Conservation (phyloP, 2,797 vertebrate genomes). For the Sebastes oblongus region DNA sequence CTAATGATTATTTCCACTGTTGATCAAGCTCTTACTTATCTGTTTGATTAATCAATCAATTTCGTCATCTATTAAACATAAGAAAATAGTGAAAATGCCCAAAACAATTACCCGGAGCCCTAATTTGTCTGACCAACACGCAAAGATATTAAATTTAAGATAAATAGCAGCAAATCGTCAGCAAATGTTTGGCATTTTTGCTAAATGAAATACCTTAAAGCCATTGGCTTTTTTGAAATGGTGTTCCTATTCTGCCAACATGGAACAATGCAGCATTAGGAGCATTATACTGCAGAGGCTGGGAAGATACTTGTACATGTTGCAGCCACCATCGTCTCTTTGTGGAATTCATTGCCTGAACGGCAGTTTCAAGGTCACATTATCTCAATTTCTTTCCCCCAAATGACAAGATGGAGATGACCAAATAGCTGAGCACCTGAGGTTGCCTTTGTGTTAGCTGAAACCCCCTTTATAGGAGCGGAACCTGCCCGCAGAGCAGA, state of each 20-base stretch:
- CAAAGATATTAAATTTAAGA: too few species aligned
- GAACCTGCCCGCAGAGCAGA: slow-evolving; percentile 32
- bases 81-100: too few species aligned
- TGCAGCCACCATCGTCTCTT: neutral
- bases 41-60: too few species aligned
- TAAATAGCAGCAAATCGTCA: too few species aligned
- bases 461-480: neutral
- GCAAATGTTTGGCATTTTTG: too few species aligned
- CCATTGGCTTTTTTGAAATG: too few species aligned
- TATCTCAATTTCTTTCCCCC: neutral
- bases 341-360: neutral
- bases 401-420: neutral
- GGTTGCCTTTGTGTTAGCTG: neutral
- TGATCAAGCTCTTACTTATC: neutral
- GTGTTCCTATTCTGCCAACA: neutral
- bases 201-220: fast-evolving
- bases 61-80: too few species aligned
- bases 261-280: neutral
- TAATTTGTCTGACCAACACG: fast-evolving
- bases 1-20: neutral
- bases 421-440: neutral
- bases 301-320: neutral
- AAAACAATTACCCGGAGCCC: neutral
- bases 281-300: neutral
- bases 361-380: neutral